Percentiles rank a stretch among this genome's conserved stretches.
phyloP scores from a whole-genome alignment of 2,888 invertebrate species.

The Euphydryas editha region DNA sequence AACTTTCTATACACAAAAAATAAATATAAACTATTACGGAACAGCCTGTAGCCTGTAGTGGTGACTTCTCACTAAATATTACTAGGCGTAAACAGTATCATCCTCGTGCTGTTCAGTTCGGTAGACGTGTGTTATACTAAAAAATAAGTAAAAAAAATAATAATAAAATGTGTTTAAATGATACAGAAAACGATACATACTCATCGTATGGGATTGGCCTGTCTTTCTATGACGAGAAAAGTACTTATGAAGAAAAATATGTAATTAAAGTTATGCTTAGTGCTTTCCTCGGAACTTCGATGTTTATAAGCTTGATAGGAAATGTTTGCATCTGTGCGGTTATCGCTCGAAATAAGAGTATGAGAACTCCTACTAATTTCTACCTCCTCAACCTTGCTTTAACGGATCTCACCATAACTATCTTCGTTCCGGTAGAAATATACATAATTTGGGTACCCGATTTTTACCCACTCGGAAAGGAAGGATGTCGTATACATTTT shows the following conservation, averaged over 20 bases:
- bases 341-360: constrained; percentile 87
- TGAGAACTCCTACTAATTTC: constrained; percentile 93
- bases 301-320: constrained; percentile 88
- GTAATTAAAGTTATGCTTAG: constrained; percentile 81
- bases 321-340: constrained; percentile 91
- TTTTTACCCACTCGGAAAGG: constrained; percentile 89
- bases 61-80: constrained; percentile 27
- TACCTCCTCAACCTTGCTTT: constrained; percentile 91
- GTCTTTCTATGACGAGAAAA: constrained; percentile 61
- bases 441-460: constrained; percentile 90
- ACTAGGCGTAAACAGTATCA: constrained; percentile 30
- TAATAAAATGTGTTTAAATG: constrained; percentile 23
- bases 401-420: constrained; percentile 88
- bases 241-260: constrained; percentile 76
- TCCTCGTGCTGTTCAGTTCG: constrained; percentile 25
- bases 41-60: constrained; percentile 46
- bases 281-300: constrained; percentile 84
- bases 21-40: neutral
- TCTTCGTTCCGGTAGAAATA: constrained; percentile 91
- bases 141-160: neutral
- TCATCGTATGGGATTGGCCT: constrained; percentile 66
- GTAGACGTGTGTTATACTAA: constrained; percentile 22
- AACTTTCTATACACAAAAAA: neutral
- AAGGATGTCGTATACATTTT: constrained; percentile 89
- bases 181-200: constrained; percentile 55